Conservation (phyloP, 2,113 vertebrate species). For the Entelurus aequoreus region DNA sequence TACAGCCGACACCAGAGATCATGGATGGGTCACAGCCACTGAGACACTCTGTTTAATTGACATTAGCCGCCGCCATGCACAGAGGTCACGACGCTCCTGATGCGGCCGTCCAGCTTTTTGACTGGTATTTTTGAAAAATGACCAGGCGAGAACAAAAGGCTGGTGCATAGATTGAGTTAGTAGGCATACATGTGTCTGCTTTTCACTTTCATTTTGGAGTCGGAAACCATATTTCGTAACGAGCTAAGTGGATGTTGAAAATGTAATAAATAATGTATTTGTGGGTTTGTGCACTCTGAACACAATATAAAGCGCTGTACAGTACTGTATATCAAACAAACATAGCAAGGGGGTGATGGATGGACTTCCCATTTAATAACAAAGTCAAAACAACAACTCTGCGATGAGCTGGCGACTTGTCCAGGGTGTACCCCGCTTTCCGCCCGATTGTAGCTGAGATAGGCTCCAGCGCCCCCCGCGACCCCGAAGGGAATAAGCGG, state of each 20-base stretch:
- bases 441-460: no score
- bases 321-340: no score
- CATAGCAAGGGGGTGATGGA: no score
- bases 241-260: neutral
- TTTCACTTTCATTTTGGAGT: neutral
- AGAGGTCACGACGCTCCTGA: slow-evolving; percentile 18
- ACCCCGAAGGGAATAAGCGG: no score
- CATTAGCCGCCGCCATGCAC: slow-evolving; percentile 40
- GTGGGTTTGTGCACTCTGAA: no score
- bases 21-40: slow-evolving; percentile 62
- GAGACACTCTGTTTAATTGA: slow-evolving; percentile 72
- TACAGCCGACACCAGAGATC: slow-evolving; percentile 63
- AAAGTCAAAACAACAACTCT: no score
- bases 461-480: no score
- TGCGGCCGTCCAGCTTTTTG: neutral
- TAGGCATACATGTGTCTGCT: neutral
- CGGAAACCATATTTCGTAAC: neutral
- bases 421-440: no score
- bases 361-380: no score
- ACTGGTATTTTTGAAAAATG: neutral
- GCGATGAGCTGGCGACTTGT: no score
- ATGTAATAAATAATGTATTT: no score
- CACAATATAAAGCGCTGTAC: no score
- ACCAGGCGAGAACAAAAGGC: neutral
- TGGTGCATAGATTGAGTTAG: neutral